Evolutionary conservation across 2,888 invertebrate genomes (phyloP), one percentile per base, ranked within the genome.

Genomic region (Dryomyza anilis): DNA sequence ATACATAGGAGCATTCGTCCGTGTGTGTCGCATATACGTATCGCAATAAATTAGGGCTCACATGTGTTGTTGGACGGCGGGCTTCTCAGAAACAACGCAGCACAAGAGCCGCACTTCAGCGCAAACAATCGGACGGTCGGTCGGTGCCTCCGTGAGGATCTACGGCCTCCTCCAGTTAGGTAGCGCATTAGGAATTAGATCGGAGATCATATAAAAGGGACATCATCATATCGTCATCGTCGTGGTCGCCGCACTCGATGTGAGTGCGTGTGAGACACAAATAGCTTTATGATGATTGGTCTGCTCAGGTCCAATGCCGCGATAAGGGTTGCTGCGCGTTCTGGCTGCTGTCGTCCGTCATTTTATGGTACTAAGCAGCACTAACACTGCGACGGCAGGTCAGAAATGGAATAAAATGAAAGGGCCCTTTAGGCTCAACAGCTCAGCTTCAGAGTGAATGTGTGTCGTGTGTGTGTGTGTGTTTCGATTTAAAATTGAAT

Each of bases 401-500:
- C 39, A 39, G 39, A 3, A 7, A n/a, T 14, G 39, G 7, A 39
- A 39, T 12, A n/a, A n/a, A 39, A 12, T 12, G 39, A 39, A 7
- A 12, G 39, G n/a, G n/a, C n/a, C n/a, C n/a, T n/a, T n/a, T n/a
- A n/a, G n/a, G n/a, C n/a, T n/a, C n/a, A 39, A n/a, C 12, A n/a
- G 39, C 3, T n/a, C 14, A 39, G 39, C 33, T 33, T 8, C 12
- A 33, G 33, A 33, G 33, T 4, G 39, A 39, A 2, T 39, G 39
- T 39, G 39, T 7, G 39, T 36, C 36, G 56, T 52, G 56, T 50
- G 56, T 56, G 27, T 48, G 16, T 56, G n/a, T 63, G 60, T 56
- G 58, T 27, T 19, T 59, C 43, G 30, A 43, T 60, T 50, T 8
- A 23, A 67, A 64, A 65, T 70, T 70, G 70, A 59, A 69, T 73